Percentiles rank a stretch among this genome's conserved stretches.
phyloP scores from a whole-genome alignment of 1,140 invertebrate species.

The Lethrus apterus region DNA sequence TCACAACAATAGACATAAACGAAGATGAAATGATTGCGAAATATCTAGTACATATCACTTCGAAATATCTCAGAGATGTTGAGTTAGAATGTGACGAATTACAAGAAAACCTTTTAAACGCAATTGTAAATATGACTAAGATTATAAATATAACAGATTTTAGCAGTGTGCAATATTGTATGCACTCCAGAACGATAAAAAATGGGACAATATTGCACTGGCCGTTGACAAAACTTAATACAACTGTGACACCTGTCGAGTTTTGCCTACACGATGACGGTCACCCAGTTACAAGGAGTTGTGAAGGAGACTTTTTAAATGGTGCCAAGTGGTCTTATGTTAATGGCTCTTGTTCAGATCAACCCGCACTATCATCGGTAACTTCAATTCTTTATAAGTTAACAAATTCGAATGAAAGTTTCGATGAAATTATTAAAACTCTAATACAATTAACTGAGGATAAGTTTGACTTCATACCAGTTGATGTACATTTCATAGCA shows the following conservation, averaged over 20 bases:
- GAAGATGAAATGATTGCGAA: not conserved
- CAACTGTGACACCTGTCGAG: constrained; percentile 1
- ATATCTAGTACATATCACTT: constrained; percentile 6
- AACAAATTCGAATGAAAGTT: not conserved
- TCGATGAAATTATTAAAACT: not conserved
- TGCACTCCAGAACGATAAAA: not conserved
- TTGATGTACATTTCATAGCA: constrained; percentile 9
- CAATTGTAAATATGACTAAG: not conserved
- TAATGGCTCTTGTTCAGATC: not conserved
- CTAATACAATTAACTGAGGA: constrained; percentile 3
- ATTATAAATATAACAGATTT: not conserved
- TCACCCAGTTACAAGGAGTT: constrained; percentile 2
- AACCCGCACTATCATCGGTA: not conserved
- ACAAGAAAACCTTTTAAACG: not conserved
- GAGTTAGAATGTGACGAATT: constrained; percentile 5
- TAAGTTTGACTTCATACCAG: not conserved
- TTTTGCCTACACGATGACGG: constrained; percentile 12
- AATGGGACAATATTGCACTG: constrained; percentile 3
- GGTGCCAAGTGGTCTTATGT: constrained; percentile 10
- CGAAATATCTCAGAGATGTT: not conserved
- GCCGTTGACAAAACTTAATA: constrained; percentile 9
- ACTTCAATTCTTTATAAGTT: constrained; percentile 1
- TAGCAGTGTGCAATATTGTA: constrained; percentile 5
- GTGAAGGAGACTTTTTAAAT: constrained; percentile 8
- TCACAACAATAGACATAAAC: not conserved